Percentiles rank a stretch among this genome's conserved stretches.
These are phyloP conservation scores for Agrotis ipsilon DNA, from an alignment of 2,888 invertebrate genomes.

Conservation along the genomic window DNA sequence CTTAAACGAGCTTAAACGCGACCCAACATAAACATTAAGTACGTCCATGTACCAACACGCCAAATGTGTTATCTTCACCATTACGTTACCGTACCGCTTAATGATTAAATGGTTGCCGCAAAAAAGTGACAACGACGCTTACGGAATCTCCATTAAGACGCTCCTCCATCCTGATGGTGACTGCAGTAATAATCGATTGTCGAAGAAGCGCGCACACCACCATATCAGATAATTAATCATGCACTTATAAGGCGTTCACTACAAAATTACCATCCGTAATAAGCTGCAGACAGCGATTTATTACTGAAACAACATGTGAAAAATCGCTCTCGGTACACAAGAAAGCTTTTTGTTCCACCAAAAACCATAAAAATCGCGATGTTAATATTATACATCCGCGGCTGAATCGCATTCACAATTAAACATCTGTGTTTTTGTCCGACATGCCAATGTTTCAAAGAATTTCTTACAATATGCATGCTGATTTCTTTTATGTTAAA, in stretches of 20 bases:
- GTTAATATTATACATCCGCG: constrained; percentile 49
- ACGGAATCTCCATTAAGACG: constrained; percentile 69
- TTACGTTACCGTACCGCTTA: constrained; percentile 49
- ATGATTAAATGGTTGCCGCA: constrained; percentile 65
- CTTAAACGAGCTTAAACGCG: constrained; percentile 30
- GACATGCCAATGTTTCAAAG: constrained; percentile 37
- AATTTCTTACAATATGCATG: constrained; percentile 17
- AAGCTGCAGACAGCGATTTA: constrained; percentile 78
- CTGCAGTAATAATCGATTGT: constrained; percentile 75
- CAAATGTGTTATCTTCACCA: constrained; percentile 57
- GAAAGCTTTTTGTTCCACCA: constrained; percentile 52
- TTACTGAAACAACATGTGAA: constrained; percentile 68
- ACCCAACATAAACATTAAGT: constrained; percentile 19
- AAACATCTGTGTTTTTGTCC: constrained; percentile 47
- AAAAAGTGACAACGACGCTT: constrained; percentile 68
- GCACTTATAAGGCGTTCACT: constrained; percentile 76
- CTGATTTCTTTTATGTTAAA: constrained; percentile 30
- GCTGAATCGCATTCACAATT: constrained; percentile 51
- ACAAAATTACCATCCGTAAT: constrained; percentile 79
- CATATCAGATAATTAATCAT: constrained; percentile 84
- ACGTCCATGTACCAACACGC: constrained; percentile 31
- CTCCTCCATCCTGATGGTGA: constrained; percentile 67
- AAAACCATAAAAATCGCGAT: constrained; percentile 61
- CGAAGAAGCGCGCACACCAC: constrained; percentile 73
- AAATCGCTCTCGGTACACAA: constrained; percentile 51